Conservation (phyloP, 2,113 vertebrate genomes). For the Regulus satrapa region DNA sequence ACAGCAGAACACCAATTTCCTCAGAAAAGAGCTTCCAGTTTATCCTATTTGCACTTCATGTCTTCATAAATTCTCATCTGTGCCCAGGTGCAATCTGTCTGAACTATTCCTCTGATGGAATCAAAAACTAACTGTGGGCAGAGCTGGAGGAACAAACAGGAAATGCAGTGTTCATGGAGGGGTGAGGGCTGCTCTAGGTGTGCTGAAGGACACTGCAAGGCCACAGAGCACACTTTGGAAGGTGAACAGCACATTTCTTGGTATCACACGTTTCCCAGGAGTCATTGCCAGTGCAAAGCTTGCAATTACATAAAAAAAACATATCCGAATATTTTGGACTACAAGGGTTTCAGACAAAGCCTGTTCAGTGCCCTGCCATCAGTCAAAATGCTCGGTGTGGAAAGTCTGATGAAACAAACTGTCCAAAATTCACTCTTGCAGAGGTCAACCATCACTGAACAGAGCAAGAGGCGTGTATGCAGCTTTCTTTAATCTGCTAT, state of each 20-base stretch:
- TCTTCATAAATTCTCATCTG: neutral
- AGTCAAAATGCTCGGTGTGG: neutral
- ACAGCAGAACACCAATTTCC: neutral
- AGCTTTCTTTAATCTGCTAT: constrained; percentile 17
- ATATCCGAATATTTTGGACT: neutral
- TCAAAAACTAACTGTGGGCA: neutral
- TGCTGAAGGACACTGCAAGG: neutral
- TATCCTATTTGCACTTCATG: neutral
- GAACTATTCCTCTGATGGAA: neutral
- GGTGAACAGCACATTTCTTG: neutral
- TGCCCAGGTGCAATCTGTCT: neutral
- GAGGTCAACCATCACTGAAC: neutral
- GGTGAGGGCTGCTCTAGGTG: neutral
- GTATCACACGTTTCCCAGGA: neutral
- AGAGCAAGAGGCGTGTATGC: neutral
- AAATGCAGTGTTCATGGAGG: neutral
- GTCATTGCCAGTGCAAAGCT: neutral
- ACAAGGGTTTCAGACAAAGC: neutral
- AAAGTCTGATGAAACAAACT: neutral
- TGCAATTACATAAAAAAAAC: neutral
- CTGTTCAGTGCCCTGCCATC: neutral
- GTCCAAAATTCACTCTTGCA: neutral
- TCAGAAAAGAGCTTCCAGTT: neutral
- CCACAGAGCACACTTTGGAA: neutral
- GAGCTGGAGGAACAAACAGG: neutral